These are phyloP conservation scores for Pyrrhopygopsis socrates DNA, from an alignment of 2,888 invertebrate genomes.

Conservation along the genomic window DNA sequence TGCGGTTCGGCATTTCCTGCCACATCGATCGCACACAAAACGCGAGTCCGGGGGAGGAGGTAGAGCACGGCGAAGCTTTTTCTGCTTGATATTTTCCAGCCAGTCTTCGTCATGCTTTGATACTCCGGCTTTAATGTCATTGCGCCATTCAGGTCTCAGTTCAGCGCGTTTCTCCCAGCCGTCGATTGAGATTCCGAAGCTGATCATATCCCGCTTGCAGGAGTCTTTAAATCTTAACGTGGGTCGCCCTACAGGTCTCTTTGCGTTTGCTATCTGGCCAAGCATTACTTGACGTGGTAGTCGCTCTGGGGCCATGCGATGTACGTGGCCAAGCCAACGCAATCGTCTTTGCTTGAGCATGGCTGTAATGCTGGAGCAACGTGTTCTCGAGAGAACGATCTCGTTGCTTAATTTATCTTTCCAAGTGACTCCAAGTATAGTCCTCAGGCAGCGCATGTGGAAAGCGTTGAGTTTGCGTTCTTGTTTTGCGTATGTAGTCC, in stretches of 20 bases:
- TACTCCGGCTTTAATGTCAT: background rate
- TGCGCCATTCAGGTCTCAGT: background rate
- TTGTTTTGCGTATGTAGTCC: background rate
- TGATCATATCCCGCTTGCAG: background rate
- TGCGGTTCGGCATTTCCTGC: too few relatives aligned
- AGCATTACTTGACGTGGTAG: background rate
- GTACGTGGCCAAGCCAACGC: background rate
- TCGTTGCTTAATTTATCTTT: background rate
- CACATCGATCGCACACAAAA: too few relatives aligned
- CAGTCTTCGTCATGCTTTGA: too few relatives aligned
- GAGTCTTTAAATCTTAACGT: background rate
- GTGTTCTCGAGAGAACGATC: too few relatives aligned
- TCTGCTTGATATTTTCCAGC: too few relatives aligned
- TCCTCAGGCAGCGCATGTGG: background rate
- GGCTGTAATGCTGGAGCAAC: background rate
- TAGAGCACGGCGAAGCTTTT: too few relatives aligned
- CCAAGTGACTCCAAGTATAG: background rate
- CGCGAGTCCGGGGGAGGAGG: too few relatives aligned
- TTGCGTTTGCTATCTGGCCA: background rate
- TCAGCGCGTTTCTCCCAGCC: background rate
- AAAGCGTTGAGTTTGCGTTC: background rate
- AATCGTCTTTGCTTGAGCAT: background rate
- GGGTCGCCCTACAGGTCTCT: background rate
- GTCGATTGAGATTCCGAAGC: background rate
- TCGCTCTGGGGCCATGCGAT: background rate